phyloP scores from a whole-genome alignment of 2,888 invertebrate genomes.

The Carcina quercana region DNA sequence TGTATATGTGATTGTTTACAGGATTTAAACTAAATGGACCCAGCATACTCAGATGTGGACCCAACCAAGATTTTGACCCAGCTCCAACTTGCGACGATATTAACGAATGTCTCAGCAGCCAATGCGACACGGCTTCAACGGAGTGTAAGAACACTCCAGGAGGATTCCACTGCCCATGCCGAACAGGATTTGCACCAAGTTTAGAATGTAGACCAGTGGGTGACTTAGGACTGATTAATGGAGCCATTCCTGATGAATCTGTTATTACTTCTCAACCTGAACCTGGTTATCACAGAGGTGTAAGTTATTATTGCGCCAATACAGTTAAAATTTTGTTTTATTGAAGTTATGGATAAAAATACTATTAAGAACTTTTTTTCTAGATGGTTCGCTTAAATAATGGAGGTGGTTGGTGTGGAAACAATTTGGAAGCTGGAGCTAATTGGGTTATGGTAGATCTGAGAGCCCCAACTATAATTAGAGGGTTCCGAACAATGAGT shows the following conservation, averaged over 20 bases:
- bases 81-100: constrained; percentile 93
- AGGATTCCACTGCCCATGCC: constrained; percentile 91
- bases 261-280: constrained; percentile 90
- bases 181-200: constrained; percentile 87
- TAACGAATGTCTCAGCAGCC: constrained; percentile 91
- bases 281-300: constrained; percentile 86
- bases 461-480: constrained; percentile 89
- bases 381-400: constrained; percentile 89
- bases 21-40: constrained; percentile 91
- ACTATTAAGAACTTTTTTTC: constrained; percentile 19
- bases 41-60: constrained; percentile 88
- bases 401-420: constrained; percentile 93
- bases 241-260: constrained; percentile 92
- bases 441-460: constrained; percentile 93
- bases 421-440: constrained; percentile 86
- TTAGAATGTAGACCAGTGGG: constrained; percentile 93
- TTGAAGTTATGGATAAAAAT: not conserved
- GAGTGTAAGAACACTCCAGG: constrained; percentile 93
- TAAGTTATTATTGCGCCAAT: constrained; percentile 43
- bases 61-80: constrained; percentile 87
- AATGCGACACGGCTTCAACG: constrained; percentile 92
- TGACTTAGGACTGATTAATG: constrained; percentile 90
- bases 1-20: constrained; percentile 23
- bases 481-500: constrained; percentile 94
- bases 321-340: not conserved